A percentile compares a stretch with the other conserved stretches of the same genome.
phyloP scores from a whole-genome alignment of 2,888 invertebrate species.

The Pandemis heparana region DNA sequence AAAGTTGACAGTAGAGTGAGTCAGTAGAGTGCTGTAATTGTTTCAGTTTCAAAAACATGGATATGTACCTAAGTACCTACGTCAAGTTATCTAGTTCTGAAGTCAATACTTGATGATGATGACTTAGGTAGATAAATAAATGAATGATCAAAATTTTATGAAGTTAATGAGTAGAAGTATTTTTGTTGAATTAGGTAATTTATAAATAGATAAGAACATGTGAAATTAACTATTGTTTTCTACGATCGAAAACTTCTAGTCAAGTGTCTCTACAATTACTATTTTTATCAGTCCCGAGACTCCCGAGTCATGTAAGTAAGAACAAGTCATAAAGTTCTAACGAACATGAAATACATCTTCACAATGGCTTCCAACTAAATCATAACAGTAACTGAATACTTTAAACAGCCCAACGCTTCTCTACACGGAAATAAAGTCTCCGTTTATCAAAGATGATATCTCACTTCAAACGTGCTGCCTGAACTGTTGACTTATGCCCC shows the following conservation, averaged over 20 bases:
- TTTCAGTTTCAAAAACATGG: no score
- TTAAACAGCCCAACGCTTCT: slow-evolving; percentile 9
- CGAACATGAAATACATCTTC: background rate
- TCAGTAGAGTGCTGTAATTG: no score
- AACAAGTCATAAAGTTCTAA: background rate
- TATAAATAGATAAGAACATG: background rate
- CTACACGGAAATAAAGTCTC: slow-evolving; percentile 22
- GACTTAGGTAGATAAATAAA: background rate
- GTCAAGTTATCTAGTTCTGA: background rate
- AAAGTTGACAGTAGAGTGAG: no score
- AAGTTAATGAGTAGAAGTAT: background rate
- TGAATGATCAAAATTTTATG: no score
- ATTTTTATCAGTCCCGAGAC: background rate
- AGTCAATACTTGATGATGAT: slow-evolving; percentile 3
- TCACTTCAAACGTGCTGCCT: slow-evolving; percentile 42
- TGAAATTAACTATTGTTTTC: background rate
- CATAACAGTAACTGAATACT: slow-evolving; percentile 37
- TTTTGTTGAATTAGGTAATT: background rate
- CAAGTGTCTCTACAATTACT: background rate
- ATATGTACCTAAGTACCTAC: background rate
- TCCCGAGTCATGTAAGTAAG: background rate
- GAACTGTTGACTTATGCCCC: slow-evolving; percentile 56
- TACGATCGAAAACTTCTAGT: background rate
- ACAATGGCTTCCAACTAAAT: slow-evolving; percentile 23
- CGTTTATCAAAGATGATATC: slow-evolving; percentile 43